These are phyloP conservation scores for Drosophila kambysellisi DNA, from an alignment of 2,888 invertebrate genomes.

Conservation along the genomic window DNA sequence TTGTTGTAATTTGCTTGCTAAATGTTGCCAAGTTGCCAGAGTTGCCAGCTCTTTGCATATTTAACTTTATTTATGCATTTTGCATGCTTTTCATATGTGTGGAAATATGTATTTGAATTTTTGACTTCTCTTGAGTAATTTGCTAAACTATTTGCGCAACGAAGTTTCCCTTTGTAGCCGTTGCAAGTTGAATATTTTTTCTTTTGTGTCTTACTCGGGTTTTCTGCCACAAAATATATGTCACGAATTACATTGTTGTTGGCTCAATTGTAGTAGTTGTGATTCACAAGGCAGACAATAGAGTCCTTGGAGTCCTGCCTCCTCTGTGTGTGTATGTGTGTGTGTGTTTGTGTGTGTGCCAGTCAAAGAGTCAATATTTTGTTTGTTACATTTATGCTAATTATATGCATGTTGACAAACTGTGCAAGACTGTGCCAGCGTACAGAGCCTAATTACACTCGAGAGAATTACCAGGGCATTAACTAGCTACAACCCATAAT, in stretches of 20 bases:
- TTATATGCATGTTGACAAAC: conserved; percentile 74
- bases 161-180: conserved; percentile 48
- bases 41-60: conserved; percentile 64
- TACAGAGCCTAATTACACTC: conserved; percentile 67
- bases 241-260: conserved; percentile 55
- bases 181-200: conserved; percentile 50
- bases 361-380: conserved; percentile 73
- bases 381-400: conserved; percentile 74
- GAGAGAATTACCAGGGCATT: conserved; percentile 52
- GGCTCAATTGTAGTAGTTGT: conserved; percentile 36
- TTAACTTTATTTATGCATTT: conserved; percentile 76
- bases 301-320: conserved; percentile 11
- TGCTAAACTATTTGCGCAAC: conserved; percentile 70
- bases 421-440: conserved; percentile 65
- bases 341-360: conserved; percentile 32
- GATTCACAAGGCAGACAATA: neutral
- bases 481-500: conserved; percentile 25
- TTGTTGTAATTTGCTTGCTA: conserved; percentile 81
- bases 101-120: conserved; percentile 70
- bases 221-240: conserved; percentile 60
- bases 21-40: conserved; percentile 77
- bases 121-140: conserved; percentile 60
- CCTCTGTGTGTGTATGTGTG: conserved; percentile 7
- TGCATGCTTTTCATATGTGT: conserved; percentile 68
- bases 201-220: conserved; percentile 10